Percentiles rank a stretch among this genome's conserved stretches.
These are phyloP conservation scores for Fragum sueziense DNA, from an alignment of 2,888 invertebrate genomes.

Conservation along the genomic window DNA sequence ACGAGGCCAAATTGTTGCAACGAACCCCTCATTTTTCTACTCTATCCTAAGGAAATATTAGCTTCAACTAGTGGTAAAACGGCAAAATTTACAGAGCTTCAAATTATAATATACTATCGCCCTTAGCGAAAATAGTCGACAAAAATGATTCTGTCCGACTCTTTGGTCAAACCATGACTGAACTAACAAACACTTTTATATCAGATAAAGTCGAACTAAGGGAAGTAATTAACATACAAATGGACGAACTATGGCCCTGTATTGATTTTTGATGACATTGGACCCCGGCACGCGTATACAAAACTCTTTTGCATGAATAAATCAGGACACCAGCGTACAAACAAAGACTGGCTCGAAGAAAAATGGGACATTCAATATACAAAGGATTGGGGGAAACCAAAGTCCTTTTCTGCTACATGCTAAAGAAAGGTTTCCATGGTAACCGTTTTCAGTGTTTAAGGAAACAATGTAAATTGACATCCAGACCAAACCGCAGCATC, in stretches of 20 bases:
- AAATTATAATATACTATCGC: no score
- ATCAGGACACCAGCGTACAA: slow-evolving; percentile 12
- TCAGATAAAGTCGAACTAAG: no score
- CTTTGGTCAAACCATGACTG: no score
- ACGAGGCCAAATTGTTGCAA: no score
- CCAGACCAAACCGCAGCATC: background rate
- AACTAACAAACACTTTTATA: no score
- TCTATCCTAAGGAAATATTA: no score
- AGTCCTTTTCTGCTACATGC: slow-evolving; percentile 2
- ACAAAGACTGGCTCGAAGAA: background rate
- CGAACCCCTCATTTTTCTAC: no score
- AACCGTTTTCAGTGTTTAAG: background rate
- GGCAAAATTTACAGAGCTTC: no score
- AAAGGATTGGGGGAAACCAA: background rate
- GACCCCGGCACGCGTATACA: background rate
- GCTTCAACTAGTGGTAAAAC: no score
- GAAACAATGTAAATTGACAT: background rate
- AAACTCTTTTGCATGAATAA: background rate
- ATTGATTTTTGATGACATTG: slow-evolving; percentile 8
- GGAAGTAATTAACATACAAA: no score
- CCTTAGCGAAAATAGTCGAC: no score
- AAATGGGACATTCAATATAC: background rate
- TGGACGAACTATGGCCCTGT: background rate
- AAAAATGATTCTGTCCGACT: no score
- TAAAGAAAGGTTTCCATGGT: slow-evolving; percentile 18